A percentile compares a stretch with the other conserved stretches of the same genome.
Conservation (phyloP, 2,888 invertebrate genomes). For the Caenorhabditis afra region DNA sequence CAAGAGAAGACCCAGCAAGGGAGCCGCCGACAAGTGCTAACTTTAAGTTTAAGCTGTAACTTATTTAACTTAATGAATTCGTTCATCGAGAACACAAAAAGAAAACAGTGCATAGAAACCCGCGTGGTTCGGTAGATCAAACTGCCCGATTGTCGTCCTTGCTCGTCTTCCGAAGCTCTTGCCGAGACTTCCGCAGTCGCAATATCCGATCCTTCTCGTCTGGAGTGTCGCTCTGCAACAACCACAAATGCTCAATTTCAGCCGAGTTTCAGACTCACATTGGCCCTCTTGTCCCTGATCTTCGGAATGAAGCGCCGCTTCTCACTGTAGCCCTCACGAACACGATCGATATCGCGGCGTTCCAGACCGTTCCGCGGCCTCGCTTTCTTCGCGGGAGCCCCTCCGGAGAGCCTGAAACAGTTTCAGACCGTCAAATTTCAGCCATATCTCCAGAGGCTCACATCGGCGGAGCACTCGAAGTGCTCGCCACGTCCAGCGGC, state of each 20-base stretch:
- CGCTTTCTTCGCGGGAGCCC: slow-evolving; percentile 25
- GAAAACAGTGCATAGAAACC: too few species aligned
- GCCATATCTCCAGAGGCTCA: too few species aligned
- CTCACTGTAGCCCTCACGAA: slow-evolving; percentile 53
- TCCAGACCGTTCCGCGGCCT: slow-evolving; percentile 37
- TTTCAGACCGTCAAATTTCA: too few species aligned
- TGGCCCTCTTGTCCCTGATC: slow-evolving; percentile 47
- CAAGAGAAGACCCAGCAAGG: slow-evolving; percentile 45
- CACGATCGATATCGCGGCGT: slow-evolving; percentile 37
- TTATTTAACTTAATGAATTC: slow-evolving; percentile 1
- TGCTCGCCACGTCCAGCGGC: slow-evolving; percentile 63
- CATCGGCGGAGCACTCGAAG: slow-evolving; percentile 60
- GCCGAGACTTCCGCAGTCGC: slow-evolving; percentile 54
- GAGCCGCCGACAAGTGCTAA: slow-evolving; percentile 44
- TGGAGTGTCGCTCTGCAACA: slow-evolving; percentile 55
- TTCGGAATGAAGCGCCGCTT: slow-evolving; percentile 51
- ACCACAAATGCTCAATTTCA: neutral
- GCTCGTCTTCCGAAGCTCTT: slow-evolving; percentile 52
- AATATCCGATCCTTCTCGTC: slow-evolving; percentile 47
- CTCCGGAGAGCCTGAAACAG: slow-evolving; percentile 43
- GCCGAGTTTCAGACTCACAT: slow-evolving; percentile 17
- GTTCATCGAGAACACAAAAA: too few species aligned
- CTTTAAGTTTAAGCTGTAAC: neutral
- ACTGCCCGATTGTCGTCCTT: slow-evolving; percentile 50
- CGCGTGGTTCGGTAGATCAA: slow-evolving; percentile 10